Evolutionary conservation across 1,140 invertebrate genomes (phyloP), one percentile per base, ranked within the genome.

Genomic region (Popillia japonica): DNA sequence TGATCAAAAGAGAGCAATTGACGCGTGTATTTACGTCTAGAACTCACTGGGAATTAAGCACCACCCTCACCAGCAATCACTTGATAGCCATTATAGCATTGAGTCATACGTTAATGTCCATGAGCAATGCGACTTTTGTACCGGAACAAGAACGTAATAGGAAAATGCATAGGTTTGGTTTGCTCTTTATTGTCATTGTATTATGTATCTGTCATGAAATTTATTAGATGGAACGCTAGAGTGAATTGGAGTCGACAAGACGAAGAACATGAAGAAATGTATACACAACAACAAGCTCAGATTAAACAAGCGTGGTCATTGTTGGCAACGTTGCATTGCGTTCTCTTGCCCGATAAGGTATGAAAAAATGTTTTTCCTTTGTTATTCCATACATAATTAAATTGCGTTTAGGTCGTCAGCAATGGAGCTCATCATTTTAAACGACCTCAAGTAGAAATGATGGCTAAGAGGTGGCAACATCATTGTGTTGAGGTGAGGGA

Each of bases 381-480:
- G 0, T 7, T 41, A 34, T 40, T 74, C 14, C 11, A 74, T 40
- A 64, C n/a, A 17, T 23, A 8, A 3, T 14, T 68, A 59, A 75
- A n/a, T 75, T 76, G 64, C 81, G 23, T 48, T 22, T 78, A 84
- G 83, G 84, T 86, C 6, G 83, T 85, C 0, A 82, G 83, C 80
- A 80, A 90, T 79, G 95, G 95, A 23, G 91, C 92, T 0, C 93
- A 93, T 80, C 91, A 92, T 75, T 99, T 97, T 85, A 96, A 98
- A 85, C 90, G 95, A 22, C 96, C 97, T 0, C 94, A 97, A 87
- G 95, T 99, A 0, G 98, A 99, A 87, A 97, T 99, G 92, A 92
- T 99, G 89, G 98, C 98, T 9, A 91, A 97, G 27, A 90, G 97
- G 64, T 99, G 98, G 98, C 98, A 99, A 87, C 98, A 99, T 89